These are phyloP conservation scores for Dicerorhinus sumatrensis DNA, from an alignment of 2,113 vertebrate genomes.

Conservation along the genomic window DNA sequence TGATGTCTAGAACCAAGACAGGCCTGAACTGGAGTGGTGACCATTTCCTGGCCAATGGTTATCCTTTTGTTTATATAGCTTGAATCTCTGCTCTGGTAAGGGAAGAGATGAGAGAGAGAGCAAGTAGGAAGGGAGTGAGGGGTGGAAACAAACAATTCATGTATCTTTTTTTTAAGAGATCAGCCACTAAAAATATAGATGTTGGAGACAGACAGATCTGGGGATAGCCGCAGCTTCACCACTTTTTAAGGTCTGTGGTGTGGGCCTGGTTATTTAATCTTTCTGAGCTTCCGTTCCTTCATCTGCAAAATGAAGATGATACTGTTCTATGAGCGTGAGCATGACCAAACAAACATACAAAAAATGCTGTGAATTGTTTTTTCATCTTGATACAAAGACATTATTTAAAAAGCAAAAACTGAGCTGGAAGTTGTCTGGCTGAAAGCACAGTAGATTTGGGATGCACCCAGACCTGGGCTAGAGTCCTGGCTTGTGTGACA, in stretches of 20 bases:
- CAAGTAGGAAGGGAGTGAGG: too few relatives aligned
- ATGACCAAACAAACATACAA: neutral
- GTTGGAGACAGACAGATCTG: neutral
- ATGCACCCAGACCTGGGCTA: neutral
- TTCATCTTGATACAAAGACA: neutral
- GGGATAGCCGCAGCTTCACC: neutral
- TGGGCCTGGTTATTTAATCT: neutral
- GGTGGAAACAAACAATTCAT: neutral
- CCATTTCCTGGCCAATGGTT: neutral
- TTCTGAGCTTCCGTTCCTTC: neutral
- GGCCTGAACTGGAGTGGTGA: neutral
- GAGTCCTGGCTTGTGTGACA: neutral
- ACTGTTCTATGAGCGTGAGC: neutral
- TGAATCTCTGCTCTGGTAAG: neutral
- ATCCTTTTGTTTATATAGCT: neutral
- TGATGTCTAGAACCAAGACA: neutral
- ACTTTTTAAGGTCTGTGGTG: neutral
- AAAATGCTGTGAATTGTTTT: neutral
- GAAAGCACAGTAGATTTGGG: neutral
- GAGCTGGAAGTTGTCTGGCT: neutral
- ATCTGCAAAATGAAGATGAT: neutral
- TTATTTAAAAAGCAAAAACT: neutral
- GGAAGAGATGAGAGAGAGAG: neutral
- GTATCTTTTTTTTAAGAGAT: neutral
- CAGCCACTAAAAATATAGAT: neutral